These are phyloP conservation scores for Hoplostethus atlanticus DNA, from an alignment of 2,797 vertebrate genomes.

Conservation along the genomic window DNA sequence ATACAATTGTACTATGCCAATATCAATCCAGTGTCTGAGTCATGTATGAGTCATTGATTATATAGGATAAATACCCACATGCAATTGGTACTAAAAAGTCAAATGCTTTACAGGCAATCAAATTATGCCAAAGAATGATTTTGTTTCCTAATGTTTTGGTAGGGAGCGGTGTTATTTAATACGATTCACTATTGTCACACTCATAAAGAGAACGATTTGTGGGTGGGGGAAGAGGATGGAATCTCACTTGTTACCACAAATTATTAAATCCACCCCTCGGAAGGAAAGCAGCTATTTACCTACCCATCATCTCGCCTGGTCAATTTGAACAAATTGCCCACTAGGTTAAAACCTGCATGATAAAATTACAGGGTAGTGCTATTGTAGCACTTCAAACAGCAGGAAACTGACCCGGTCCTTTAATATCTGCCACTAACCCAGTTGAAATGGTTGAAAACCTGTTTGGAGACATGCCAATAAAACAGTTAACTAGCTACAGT, in stretches of 20 bases:
- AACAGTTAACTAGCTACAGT: not conserved
- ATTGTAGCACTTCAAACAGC: conserved; percentile 22
- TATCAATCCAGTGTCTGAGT: conserved; percentile 10
- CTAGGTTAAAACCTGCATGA: conserved; percentile 18
- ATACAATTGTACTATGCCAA: conserved; percentile 2
- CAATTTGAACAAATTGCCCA: conserved; percentile 32
- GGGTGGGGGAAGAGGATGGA: not conserved
- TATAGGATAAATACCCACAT: not conserved
- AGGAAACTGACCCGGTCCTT: conserved; percentile 3
- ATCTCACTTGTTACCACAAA: not conserved
- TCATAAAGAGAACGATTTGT: not conserved
- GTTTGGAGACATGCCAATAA: not conserved
- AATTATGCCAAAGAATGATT: not conserved
- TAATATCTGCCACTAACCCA: conserved; percentile 9
- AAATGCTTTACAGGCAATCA: not conserved
- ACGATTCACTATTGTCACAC: not conserved
- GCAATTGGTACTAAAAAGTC: not conserved
- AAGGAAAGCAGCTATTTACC: conserved; percentile 9
- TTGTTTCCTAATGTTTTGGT: not conserved
- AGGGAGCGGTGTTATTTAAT: not conserved
- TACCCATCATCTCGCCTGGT: not conserved
- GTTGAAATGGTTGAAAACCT: conserved; percentile 6
- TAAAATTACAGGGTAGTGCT: conserved; percentile 47
- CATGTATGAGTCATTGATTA: not conserved
- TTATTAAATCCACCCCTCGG: not conserved